These are phyloP conservation scores for Rhegmatorhina hoffmannsi DNA, from an alignment of 2,113 vertebrate genomes.

Conservation along the genomic window DNA sequence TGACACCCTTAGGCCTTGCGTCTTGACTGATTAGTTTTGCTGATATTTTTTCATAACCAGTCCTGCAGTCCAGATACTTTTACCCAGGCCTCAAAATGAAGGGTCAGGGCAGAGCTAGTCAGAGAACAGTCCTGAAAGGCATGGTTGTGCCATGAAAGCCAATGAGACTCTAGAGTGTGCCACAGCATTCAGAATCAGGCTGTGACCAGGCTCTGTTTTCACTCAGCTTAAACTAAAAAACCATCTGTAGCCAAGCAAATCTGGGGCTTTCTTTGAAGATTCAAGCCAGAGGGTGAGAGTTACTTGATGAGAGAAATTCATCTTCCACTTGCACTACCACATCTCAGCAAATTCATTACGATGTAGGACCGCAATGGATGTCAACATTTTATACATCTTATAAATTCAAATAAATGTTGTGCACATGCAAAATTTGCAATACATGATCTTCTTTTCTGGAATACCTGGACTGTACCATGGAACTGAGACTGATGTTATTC, in stretches of 20 bases:
- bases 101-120: background rate
- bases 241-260: background rate
- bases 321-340: background rate
- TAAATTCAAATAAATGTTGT: background rate
- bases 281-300: background rate
- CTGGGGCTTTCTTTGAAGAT: background rate
- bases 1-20: background rate
- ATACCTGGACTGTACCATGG: background rate
- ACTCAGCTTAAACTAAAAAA: constrained; percentile 12
- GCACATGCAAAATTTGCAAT: background rate
- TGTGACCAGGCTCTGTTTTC: background rate
- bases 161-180: background rate
- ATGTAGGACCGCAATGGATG: background rate
- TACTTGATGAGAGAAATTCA: background rate
- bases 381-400: background rate
- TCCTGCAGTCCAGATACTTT: background rate
- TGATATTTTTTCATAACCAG: background rate
- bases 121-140: background rate
- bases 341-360: background rate
- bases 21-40: background rate
- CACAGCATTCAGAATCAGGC: background rate
- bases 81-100: background rate
- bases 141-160: background rate
- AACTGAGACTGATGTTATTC: background rate
- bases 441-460: background rate